Base-by-base conservation (phyloP, 1,140 invertebrate species). In the Whitmania pigra region DNA sequence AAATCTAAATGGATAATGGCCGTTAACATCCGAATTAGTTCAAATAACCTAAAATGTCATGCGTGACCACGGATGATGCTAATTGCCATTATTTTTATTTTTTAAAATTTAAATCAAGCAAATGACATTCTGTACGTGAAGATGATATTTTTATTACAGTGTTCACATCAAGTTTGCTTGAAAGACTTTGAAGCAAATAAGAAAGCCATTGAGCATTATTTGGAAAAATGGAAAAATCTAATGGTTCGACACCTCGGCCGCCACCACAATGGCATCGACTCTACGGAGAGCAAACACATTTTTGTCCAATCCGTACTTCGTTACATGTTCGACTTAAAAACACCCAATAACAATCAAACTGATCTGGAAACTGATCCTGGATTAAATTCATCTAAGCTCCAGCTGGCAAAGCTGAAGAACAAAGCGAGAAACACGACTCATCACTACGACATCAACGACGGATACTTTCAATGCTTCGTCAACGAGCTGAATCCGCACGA, bases 401-500 rank as follows among this genome's bases (percentile, higher is more conserved):
- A n/a, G 29, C 20, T 13, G 29, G 18, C 22, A 13, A 63, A 63
- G 29, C 1, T n/a, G 57, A 31, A 18, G 57, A 31, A 25, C 57
- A 20, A 63, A n/a, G 25, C 9, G 54, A 25, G 25, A 25, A 57
- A 57, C 54, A 57, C 20, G 11, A 63, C 20, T 25, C 22, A 13
- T 13, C 11, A 13, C 29, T 13, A 7, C 11, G 57, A 22, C 11
- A 11, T 22, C 29, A 20, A 31, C 53, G 40, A 31, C 15, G 29
- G 57, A 15, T n/a, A 11, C 69, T 74, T 74, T 57, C n/a, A 17
- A 18, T 74, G 73, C 57, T 74, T 67, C 70, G 72, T 72, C 73
- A 70, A 74, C 70, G 63, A 49, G 11, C 60, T 25, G 11, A 25
- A 74, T 40, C 63, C 49, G 13, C 31, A 55, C 0, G 60, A 60